Base-by-base conservation (phyloP, 2,888 invertebrate genomes). In the Temnothorax rugatulus region DNA sequence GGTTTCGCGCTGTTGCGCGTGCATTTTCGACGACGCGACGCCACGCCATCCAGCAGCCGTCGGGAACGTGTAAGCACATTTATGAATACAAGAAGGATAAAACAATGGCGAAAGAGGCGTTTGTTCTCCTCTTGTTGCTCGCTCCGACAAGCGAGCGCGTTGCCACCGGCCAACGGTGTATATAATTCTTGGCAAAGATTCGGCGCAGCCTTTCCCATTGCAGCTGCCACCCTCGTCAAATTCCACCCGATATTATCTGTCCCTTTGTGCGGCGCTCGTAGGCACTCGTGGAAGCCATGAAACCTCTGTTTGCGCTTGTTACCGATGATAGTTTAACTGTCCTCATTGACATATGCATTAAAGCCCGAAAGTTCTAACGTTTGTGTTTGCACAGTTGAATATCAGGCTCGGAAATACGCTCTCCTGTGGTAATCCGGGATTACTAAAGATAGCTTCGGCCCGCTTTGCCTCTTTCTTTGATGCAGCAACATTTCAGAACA, bases 201-300 rank as follows among this genome's bases (percentile, higher is more conserved):
- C 21, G 41, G 15, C 25, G 50, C 11, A 47, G 82, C 25, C 85
- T 76, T 61, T 81, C 61, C 74, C 66, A 52, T 11, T n/a, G 81
- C 86, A 84, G 85, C 85, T 87, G 89, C 68, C 61, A 68, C 61
- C 73, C 50, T 79, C 86, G 68, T 86, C 83, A 86, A 76, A 66
- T 25, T 79, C 76, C 54, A 54, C 47, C 74, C 61, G 83, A 82
- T 71, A 71, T 84, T 73, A 54, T 71, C 18, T 47, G n/a, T 25
- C 18, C 41, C 44, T 15, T 61, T 15, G 50, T 44, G 44, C 29
- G 29, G 44, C 29, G 41, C 34, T 47, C 41, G 9, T 59, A 29
- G 38, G 18, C 29, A 73, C 41, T 59, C 15, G 8, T 44, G 7
- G 11, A 47, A 59, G 47, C 11, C 38, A 59, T 9, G 34, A 79